Base-by-base conservation (phyloP, 1,140 invertebrate species). In the Hypsibius dujardini region DNA sequence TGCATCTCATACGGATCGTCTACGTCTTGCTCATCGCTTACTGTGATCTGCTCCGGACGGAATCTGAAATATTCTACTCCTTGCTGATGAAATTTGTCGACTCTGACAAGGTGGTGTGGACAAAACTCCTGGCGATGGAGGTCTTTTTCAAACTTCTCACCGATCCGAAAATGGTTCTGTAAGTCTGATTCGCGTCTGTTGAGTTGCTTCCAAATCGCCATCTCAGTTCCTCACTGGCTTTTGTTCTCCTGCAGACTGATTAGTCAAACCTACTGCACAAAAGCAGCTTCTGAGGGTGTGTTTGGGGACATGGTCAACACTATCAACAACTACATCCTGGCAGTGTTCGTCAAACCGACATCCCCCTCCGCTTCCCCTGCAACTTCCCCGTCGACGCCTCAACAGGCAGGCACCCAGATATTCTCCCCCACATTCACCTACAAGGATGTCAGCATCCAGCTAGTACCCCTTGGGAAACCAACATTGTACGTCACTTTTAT, bases 21-120 rank as follows among this genome's bases (percentile, higher is more conserved):
- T 89, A 90, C 2, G 87, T 95, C 74, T 84, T 98, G 45, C 59
- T 59, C 59, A 59, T 59, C 2, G n/a, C 70, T 71, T 46, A 69
- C 15, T 14, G 69, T 56, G 45, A 74, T 75, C 69, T 74, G 67
- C 79, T 83, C 74, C 76, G 92, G 90, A 97, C 94, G 1, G 95
- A 98, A 80, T 96, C 93, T 81, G 95, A 98, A 82, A 98, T 98
- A 76, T 97, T 98, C 79, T 82, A 98, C 60, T 95, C 93, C 1
- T 81, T 98, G 47, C 88, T 98, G 50, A 90, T 98, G 1, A 96
- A 97, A 79, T 97, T 98, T 81, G 79, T 98, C 77, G 93, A 97
- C 80, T 88, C 89, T 12, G 95, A 98, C 76, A 95, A 95, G 80
- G 90, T 92, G 46, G 83, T 87, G 60, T 98, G 95, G 95, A 94